These are phyloP conservation scores for Aphidoletes aphidimyza DNA, from an alignment of 2,888 invertebrate genomes.

Conservation along the genomic window DNA sequence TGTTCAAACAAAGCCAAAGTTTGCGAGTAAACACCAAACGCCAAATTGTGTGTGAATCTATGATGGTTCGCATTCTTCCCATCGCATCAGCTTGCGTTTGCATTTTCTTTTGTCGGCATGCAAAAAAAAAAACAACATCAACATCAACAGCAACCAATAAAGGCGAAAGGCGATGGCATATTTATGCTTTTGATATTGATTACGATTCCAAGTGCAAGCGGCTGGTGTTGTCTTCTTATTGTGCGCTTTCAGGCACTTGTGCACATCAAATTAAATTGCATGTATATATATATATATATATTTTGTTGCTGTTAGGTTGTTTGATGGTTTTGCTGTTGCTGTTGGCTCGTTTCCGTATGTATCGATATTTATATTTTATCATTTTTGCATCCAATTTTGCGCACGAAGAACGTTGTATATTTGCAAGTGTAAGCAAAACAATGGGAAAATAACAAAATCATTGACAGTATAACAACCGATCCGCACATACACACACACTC, in stretches of 20 bases:
- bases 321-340: no score
- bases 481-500: no score
- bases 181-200: constrained; percentile 35
- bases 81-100: not conserved
- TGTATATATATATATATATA: not conserved
- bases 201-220: not conserved
- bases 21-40: not conserved
- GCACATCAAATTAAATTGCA: constrained; percentile 51
- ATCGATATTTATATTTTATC: constrained; percentile 49
- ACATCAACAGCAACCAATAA: no score
- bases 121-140: no score
- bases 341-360: not conserved
- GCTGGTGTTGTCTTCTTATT: not conserved
- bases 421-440: constrained; percentile 39
- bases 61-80: not conserved
- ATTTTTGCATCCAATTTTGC: constrained; percentile 38
- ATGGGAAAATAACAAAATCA: constrained; percentile 2
- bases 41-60: constrained; percentile 40
- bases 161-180: constrained; percentile 31
- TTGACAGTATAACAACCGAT: not conserved
- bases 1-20: not conserved
- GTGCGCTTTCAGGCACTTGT: constrained; percentile 42
- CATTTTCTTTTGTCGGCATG: constrained; percentile 29
- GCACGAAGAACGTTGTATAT: constrained; percentile 2
- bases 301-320: no score